A percentile compares a stretch with the other conserved stretches of the same genome.
phyloP scores from a whole-genome alignment of 2,113 vertebrate genomes.

The Sander vitreus region DNA sequence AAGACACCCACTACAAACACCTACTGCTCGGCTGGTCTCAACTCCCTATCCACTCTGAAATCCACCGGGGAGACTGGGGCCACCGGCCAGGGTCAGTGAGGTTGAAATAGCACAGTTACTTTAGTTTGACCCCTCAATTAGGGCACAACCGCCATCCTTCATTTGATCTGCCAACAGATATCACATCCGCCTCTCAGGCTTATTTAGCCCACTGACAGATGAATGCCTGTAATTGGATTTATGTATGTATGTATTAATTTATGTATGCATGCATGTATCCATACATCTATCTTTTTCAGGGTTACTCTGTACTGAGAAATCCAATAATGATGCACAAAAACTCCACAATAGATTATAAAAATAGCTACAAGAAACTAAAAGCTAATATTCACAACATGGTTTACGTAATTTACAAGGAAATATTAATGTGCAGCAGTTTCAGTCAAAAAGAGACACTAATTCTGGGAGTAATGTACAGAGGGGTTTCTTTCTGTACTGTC shows the following conservation, averaged over 20 bases:
- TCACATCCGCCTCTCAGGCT: constrained; percentile 31
- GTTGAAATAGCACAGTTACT: constrained; percentile 81
- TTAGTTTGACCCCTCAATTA: constrained; percentile 73
- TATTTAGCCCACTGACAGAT: constrained; percentile 47
- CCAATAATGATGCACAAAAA: background rate
- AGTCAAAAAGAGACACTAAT: constrained; percentile 1
- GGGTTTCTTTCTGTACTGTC: constrained; percentile 10
- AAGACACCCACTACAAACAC: constrained; percentile 74
- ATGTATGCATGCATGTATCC: background rate
- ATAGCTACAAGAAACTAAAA: background rate
- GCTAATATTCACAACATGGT: background rate
- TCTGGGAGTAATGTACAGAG: background rate
- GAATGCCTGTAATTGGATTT: constrained; percentile 21
- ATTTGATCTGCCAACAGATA: constrained; percentile 77
- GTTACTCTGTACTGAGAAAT: background rate
- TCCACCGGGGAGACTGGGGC: constrained; percentile 48
- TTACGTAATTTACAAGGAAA: background rate
- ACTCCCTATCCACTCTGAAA: constrained; percentile 52
- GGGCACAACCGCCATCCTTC: constrained; percentile 70
- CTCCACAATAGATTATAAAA: background rate
- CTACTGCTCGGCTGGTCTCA: constrained; percentile 40
- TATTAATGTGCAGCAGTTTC: background rate
- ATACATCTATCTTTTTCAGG: background rate
- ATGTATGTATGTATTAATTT: background rate
- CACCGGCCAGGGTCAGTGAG: constrained; percentile 75